phyloP scores from a whole-genome alignment of 2,888 invertebrate genomes.

The Ceramica pisi region DNA sequence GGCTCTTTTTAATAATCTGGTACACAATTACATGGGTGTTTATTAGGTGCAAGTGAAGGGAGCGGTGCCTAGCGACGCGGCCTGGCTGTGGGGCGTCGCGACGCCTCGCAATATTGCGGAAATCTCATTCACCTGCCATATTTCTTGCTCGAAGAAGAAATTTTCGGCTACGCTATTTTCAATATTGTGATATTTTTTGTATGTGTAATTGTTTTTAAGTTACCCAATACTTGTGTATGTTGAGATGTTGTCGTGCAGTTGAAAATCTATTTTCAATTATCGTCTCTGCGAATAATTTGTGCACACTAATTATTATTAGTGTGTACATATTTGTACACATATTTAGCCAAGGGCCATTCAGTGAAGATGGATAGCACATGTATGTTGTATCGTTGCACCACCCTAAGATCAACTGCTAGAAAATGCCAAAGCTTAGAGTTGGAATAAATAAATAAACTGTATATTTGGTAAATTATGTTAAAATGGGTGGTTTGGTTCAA shows the following conservation, averaged over 20 bases:
- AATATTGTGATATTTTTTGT: slow-evolving; percentile 22
- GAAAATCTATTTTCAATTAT: background rate
- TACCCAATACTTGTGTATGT: background rate
- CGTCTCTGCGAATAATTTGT: background rate
- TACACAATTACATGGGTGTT: slow-evolving; percentile 69
- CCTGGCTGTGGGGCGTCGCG: slow-evolving; percentile 59
- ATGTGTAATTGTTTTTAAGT: background rate
- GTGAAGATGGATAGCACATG: no score
- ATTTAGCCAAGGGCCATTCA: no score
- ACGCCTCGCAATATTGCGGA: slow-evolving; percentile 59
- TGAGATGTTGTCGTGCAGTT: background rate
- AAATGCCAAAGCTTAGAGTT: no score
- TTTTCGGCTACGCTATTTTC: slow-evolving; percentile 32
- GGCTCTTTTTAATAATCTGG: slow-evolving; percentile 54
- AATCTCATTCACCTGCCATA: slow-evolving; percentile 66
- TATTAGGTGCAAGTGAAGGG: slow-evolving; percentile 71
- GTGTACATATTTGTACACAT: no score
- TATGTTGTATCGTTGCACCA: no score
- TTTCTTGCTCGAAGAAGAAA: slow-evolving; percentile 45
- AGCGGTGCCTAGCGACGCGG: slow-evolving; percentile 78
- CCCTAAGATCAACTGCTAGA: no score
- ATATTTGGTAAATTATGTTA: no score
- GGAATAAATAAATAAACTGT: no score
- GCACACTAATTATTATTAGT: no score
- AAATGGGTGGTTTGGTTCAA: background rate